These are phyloP conservation scores for Rhynchotus rufescens DNA, from an alignment of 2,797 vertebrate species.

Conservation along the genomic window DNA sequence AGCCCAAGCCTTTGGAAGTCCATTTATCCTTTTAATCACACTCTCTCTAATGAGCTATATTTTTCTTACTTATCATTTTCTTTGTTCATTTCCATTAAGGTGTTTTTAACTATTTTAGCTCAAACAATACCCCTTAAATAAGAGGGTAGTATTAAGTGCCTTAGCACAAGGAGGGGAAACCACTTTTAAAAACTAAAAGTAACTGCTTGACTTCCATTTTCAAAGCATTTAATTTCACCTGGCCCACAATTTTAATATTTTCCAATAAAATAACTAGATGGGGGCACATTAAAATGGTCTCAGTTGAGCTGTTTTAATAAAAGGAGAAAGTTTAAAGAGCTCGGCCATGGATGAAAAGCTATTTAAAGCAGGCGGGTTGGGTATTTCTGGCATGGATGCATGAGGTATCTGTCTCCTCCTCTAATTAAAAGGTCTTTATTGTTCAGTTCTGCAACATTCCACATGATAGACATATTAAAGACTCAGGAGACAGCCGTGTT, in stretches of 20 bases:
- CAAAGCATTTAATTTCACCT: slow-evolving; percentile 72
- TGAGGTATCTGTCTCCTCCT: slow-evolving; percentile 60
- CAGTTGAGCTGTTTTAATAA: slow-evolving; percentile 76
- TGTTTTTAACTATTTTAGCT: slow-evolving; percentile 53
- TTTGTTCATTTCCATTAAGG: slow-evolving; percentile 47
- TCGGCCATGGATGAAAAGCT: slow-evolving; percentile 73
- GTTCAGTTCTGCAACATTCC: slow-evolving; percentile 38
- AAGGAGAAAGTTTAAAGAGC: slow-evolving; percentile 73
- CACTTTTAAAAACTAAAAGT: slow-evolving; percentile 53
- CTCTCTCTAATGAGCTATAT: slow-evolving; percentile 45
- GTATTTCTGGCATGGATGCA: slow-evolving; percentile 64
- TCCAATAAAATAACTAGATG: slow-evolving; percentile 72
- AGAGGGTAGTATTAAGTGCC: slow-evolving; percentile 39
- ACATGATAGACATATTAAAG: slow-evolving; percentile 1
- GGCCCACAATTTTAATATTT: slow-evolving; percentile 66
- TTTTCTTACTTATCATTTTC: slow-evolving; percentile 61
- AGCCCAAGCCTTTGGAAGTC: slow-evolving; percentile 28
- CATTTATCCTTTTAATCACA: slow-evolving; percentile 58
- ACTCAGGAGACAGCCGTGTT: background rate
- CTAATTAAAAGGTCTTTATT: slow-evolving; percentile 63
- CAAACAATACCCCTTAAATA: slow-evolving; percentile 66
- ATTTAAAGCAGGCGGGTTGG: slow-evolving; percentile 61
- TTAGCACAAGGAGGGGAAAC: slow-evolving; percentile 36
- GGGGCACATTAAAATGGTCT: slow-evolving; percentile 71
- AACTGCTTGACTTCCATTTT: slow-evolving; percentile 62